Evolutionary conservation across 2,888 invertebrate genomes (phyloP).

Genomic region (Apotomis turbidana): DNA sequence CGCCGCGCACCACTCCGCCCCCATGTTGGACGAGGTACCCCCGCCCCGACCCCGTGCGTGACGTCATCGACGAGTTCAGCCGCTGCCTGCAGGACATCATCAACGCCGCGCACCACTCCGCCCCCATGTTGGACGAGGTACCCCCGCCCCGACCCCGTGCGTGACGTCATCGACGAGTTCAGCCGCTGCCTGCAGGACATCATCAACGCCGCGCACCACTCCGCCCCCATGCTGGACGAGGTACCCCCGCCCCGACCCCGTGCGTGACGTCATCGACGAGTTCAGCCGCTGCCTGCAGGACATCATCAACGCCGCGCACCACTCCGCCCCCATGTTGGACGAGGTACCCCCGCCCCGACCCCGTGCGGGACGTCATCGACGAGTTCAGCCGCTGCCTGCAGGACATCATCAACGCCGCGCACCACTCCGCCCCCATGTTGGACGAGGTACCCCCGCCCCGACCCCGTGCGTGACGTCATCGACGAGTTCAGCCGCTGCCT

Average conservation of each 20-base stretch:
- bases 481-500: conserved; percentile 98
- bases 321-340: conserved; percentile 15
- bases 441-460: conserved; percentile 49
- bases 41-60: not conserved
- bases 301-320: conserved; percentile 19
- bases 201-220: conserved; percentile 18
- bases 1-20: conserved; percentile 62
- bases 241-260: conserved; percentile 6
- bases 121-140: conserved; percentile 17
- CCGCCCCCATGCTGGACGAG: conserved; percentile 17
- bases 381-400: conserved; percentile 94
- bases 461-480: conserved; percentile 89
- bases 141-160: conserved; percentile 5
- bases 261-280: conserved; percentile 15
- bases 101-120: conserved; percentile 16
- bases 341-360: conserved; percentile 39
- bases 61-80: conserved; percentile 15
- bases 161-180: conserved; percentile 10
- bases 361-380: conserved; percentile 91
- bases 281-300: conserved; percentile 19
- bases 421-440: conserved; percentile 13
- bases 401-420: conserved; percentile 20
- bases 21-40: conserved; percentile 28
- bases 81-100: conserved; percentile 19
- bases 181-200: no score